Evolutionary conservation across 2,797 vertebrate genomes (phyloP).

Genomic region (Halcyon badia): DNA sequence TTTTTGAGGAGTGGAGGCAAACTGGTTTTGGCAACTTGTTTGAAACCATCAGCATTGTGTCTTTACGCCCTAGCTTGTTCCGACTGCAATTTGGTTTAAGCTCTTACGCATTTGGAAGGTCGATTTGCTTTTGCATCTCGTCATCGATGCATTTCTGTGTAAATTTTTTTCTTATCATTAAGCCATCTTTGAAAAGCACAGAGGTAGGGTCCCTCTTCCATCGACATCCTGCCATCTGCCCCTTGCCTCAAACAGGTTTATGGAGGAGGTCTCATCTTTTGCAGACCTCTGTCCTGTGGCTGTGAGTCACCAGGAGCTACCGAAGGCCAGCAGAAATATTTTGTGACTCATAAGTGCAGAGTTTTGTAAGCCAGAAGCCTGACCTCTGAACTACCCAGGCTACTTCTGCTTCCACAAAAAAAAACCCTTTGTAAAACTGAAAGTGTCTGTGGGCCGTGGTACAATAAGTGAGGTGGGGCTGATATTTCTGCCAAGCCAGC

Average conservation of each 20-base stretch:
- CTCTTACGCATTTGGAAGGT: accelerated
- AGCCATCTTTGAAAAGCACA: neutral
- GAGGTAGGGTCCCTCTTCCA: neutral
- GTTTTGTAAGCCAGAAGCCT: neutral
- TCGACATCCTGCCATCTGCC: accelerated
- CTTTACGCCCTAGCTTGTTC: accelerated
- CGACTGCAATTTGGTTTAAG: neutral
- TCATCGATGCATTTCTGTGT: neutral
- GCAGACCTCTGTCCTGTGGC: neutral
- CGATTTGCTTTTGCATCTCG: neutral
- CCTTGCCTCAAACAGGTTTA: neutral
- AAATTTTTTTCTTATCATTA: neutral
- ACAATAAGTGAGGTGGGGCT: neutral
- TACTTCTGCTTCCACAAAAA: neutral
- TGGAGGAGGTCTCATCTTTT: neutral
- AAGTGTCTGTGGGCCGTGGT: accelerated
- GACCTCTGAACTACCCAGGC: neutral
- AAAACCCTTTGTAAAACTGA: neutral
- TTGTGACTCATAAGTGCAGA: neutral
- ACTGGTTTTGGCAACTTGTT: neutral
- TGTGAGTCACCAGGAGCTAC: neutral
- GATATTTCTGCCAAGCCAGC: neutral
- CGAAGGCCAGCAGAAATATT: neutral
- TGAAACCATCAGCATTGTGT: neutral
- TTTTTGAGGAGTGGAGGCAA: neutral